Evolutionary conservation across 2,113 vertebrate species (phyloP), one percentile per base, ranked within the genome.

Genomic region (Vidua chalybeata): DNA sequence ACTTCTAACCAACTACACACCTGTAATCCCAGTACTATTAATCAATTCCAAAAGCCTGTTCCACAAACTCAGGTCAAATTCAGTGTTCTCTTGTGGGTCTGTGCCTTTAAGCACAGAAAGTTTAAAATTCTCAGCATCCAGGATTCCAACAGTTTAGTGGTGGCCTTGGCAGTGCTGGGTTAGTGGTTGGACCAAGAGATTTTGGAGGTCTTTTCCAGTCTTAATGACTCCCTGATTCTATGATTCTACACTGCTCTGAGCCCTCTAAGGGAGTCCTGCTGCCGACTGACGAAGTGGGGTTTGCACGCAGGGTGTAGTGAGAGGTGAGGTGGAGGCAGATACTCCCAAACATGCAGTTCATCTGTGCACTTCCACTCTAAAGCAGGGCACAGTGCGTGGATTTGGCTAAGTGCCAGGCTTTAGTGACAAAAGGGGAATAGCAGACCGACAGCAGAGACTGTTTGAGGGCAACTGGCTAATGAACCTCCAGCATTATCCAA

Each of bases 271-370:
- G 4, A 33, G 15, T 58, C 1, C 30, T 74, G 41, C 64, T 84
- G 69, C 74, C 0, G 0, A 0, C 33, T 55, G 74, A 11, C 0
- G 0, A 56, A n/a, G 4, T 73, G 55, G 30, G 48, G 23, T 22
- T 35, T 31, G 15, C 13, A 3, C 2, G 0, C 1, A 0, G 45
- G 75, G 35, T 51, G 35, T 27, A 18, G 10, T 13, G 20, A 72
- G 43, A 43, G 52, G 28, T 22, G 89, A 41, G 26, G 28, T 51
- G 35, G 11, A 48, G 26, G 66, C 74, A 67, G 48, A 1, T 16
- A 22, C 48, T 85, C 46, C n/a, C 11, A 7, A 55, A 13, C 24
- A 5, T 5, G 5, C 31, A 18, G 8, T 23, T 69, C 14, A 6
- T 39, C 33, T 28, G 8, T 20, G n/a, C 24, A 22, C 17, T 49